Percentiles rank a stretch among this genome's conserved stretches.
Conservation (phyloP, 2,797 vertebrate species). For the Orientallactaga sibirica region DNA sequence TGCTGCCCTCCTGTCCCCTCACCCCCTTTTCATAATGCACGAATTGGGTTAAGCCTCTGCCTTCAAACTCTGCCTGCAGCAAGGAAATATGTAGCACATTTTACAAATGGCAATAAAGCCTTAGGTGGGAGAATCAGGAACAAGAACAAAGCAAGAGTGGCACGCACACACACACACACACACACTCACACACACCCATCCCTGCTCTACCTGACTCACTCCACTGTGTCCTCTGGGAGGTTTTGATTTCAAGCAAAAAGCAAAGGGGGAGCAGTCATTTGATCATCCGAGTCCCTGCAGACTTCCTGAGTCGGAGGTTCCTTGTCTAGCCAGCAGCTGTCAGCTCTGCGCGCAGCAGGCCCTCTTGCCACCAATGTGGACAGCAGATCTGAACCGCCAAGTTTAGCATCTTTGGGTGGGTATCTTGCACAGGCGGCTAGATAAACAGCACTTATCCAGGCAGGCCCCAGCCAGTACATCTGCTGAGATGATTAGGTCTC, state of each 20-base stretch:
- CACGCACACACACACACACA: background rate
- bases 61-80: background rate
- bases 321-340: background rate
- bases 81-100: background rate
- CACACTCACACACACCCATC: background rate
- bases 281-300: background rate
- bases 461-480: background rate
- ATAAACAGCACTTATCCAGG: conserved; percentile 8
- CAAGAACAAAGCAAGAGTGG: background rate
- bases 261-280: background rate
- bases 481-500: conserved; percentile 48
- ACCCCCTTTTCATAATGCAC: background rate
- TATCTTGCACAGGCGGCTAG: background rate
- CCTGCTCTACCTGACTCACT: background rate
- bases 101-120: background rate
- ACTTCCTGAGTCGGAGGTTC: background rate
- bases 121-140: background rate
- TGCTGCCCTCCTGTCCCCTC: background rate
- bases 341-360: background rate
- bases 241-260: conserved; percentile 1
- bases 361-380: background rate
- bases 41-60: background rate
- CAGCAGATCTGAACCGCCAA: conserved; percentile 23
- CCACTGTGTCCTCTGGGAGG: background rate
- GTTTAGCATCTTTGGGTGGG: conserved; percentile 9